Evolutionary conservation across 2,113 vertebrate genomes (phyloP).

Genomic region (Trogon melanurus): DNA sequence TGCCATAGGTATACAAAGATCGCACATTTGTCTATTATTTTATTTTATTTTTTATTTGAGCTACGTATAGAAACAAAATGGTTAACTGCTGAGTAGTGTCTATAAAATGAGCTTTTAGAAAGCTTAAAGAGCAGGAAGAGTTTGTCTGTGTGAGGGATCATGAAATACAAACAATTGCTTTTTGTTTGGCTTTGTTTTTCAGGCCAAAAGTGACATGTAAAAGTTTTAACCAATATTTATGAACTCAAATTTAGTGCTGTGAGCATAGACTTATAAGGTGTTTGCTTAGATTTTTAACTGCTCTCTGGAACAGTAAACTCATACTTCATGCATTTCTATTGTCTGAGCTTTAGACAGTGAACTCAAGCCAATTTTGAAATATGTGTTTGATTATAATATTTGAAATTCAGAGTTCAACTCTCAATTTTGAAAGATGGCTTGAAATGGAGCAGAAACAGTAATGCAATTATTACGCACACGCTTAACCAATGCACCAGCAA

Average conservation of each 20-base stretch:
- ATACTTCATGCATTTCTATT: not conserved
- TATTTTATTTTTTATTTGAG: not conserved
- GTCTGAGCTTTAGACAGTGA: not conserved
- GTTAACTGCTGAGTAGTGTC: not conserved
- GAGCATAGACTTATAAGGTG: not conserved
- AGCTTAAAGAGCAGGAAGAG: not conserved
- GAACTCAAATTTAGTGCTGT: not conserved
- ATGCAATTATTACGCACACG: not conserved
- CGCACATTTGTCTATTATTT: not conserved
- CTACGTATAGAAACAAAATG: accelerated
- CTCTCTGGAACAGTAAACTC: not conserved
- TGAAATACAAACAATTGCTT: not conserved
- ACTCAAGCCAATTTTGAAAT: not conserved
- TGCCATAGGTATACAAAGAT: not conserved
- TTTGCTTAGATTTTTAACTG: not conserved
- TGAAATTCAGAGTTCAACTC: not conserved
- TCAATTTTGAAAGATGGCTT: not conserved
- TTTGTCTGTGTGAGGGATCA: not conserved
- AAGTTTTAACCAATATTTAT: not conserved
- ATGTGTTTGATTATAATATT: not conserved
- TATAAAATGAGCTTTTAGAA: not conserved
- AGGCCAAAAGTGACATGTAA: not conserved
- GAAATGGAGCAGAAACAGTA: not conserved
- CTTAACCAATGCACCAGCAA: not conserved
- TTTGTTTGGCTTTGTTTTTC: not conserved